phyloP scores from a whole-genome alignment of 1,140 invertebrate genomes.

The Varroa destructor region DNA sequence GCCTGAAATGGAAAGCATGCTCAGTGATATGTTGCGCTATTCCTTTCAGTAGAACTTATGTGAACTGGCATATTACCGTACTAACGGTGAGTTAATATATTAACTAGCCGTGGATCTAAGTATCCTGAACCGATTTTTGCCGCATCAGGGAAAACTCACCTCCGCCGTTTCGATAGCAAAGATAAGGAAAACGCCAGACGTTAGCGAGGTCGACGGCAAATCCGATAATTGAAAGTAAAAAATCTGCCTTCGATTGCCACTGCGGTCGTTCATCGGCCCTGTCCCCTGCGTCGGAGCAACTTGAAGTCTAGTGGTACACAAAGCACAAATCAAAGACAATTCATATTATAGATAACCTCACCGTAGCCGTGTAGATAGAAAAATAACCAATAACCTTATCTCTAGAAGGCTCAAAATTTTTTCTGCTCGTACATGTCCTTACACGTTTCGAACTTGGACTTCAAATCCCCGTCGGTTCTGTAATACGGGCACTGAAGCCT shows the following conservation, averaged over 20 bases:
- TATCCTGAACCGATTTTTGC: conserved; percentile 17
- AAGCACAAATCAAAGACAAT: not conserved
- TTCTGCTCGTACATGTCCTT: conserved; percentile 30
- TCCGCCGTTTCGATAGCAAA: conserved; percentile 65
- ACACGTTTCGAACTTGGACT: conserved; percentile 26
- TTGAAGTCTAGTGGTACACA: too few relatives aligned
- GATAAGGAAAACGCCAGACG: conserved; percentile 65
- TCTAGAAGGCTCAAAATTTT: conserved; percentile 26
- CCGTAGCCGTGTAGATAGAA: conserved; percentile 18
- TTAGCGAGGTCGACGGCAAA: conserved; percentile 73
- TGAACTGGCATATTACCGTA: conserved; percentile 20
- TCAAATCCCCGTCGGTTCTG: not conserved
- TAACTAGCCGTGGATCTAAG: conserved; percentile 23
- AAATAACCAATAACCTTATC: not conserved
- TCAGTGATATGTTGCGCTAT: too few relatives aligned
- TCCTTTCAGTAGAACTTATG: not conserved
- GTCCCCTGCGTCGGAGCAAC: not conserved
- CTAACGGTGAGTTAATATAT: not conserved
- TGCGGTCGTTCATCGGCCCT: conserved; percentile 35
- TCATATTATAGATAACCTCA: conserved; percentile 24
- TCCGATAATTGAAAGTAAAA: conserved; percentile 67
- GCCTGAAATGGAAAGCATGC: conserved; percentile 39
- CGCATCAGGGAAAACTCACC: conserved; percentile 41
- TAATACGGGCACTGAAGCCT: too few relatives aligned
- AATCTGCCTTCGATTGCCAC: conserved; percentile 66